Evolutionary conservation across 1,140 invertebrate genomes (phyloP), one percentile per base, ranked within the genome.

Genomic region (Aphelenchoides besseyi): DNA sequence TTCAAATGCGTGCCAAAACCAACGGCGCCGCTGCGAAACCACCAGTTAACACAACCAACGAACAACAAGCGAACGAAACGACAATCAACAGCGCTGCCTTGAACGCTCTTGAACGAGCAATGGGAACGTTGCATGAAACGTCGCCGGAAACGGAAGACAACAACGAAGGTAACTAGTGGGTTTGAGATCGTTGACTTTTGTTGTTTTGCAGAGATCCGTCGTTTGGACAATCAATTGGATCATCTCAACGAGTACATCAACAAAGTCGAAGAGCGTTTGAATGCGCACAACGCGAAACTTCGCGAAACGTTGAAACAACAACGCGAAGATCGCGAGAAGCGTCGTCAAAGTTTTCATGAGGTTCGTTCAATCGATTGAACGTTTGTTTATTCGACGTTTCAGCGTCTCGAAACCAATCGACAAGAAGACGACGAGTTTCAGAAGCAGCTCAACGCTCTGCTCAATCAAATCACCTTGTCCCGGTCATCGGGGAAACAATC

Each of bases 401-500:
- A 76, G 78, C 79, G 76, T 29, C 62, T 80, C 23, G 69, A 80
- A 41, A 48, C 62, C 3, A 74, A 41, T 41, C 68, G 74, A 12
- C 64, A 69, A 32, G 76, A 78, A 68, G 76, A 78, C 66, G 79
- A 76, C 37, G 76, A 78, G 36, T 78, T 81, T 54, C 78, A 78
- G 32, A 52, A 62, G 18, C 76, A 81, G 41, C 74, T 78, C 26
- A 55, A 23, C 33, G 57, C 23, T 5, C 23, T 72, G 5, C 70
- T 72, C n/a, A 61, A 73, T 26, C 73, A 33, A 37, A 35, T 72
- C 9, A 37, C 30, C 53, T 18, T 72, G n/a, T 72, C 5, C 5
- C 55, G 55, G 5, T 23, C 5, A 33, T 59, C 55, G 12, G 55
- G 26, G 12, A 48, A 48, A 12, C 12, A 48, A 23, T 12, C 41